A percentile compares a stretch with the other conserved stretches of the same genome.
These are phyloP conservation scores for Crossocerus cetratus DNA, from an alignment of 2,888 invertebrate genomes.

Conservation along the genomic window DNA sequence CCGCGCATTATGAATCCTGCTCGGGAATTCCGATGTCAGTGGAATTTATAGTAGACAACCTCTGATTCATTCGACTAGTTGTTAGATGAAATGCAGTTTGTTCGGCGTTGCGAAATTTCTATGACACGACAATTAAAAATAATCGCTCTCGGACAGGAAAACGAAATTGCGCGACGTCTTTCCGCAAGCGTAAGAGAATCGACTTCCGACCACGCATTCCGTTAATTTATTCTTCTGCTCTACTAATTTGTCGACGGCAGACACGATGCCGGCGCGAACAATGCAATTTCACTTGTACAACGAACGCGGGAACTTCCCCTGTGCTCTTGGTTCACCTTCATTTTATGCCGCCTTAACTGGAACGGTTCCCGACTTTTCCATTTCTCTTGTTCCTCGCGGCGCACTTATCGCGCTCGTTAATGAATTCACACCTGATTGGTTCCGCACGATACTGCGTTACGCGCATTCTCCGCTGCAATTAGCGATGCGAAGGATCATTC, in stretches of 20 bases:
- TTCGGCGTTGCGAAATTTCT: neutral
- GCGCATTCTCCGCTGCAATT: too few species aligned
- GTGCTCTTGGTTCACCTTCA: neutral
- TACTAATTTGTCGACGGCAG: slow-evolving; percentile 35
- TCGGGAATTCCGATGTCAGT: slow-evolving; percentile 11
- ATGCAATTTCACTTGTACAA: slow-evolving; percentile 46
- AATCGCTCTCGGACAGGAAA: slow-evolving; percentile 7
- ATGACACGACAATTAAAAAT: slow-evolving; percentile 10
- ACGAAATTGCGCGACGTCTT: slow-evolving; percentile 14
- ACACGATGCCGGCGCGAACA: slow-evolving; percentile 21
- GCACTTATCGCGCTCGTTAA: neutral
- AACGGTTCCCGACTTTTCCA: neutral
- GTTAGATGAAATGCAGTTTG: too few species aligned
- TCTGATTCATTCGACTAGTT: neutral
- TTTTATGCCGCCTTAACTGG: too few species aligned
- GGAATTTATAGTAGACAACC: neutral
- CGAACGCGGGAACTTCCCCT: slow-evolving; percentile 6
- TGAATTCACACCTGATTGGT: too few species aligned
- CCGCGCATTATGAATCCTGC: slow-evolving; percentile 37
- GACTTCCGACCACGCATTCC: slow-evolving; percentile 5
- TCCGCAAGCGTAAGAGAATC: slow-evolving; percentile 22
- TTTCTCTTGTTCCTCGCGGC: neutral
- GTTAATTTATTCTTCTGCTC: slow-evolving; percentile 43
- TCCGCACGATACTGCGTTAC: too few species aligned
- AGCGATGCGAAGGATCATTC: too few species aligned